phyloP scores from a whole-genome alignment of 1,140 invertebrate species.

The Tetragnatha versicolor region DNA sequence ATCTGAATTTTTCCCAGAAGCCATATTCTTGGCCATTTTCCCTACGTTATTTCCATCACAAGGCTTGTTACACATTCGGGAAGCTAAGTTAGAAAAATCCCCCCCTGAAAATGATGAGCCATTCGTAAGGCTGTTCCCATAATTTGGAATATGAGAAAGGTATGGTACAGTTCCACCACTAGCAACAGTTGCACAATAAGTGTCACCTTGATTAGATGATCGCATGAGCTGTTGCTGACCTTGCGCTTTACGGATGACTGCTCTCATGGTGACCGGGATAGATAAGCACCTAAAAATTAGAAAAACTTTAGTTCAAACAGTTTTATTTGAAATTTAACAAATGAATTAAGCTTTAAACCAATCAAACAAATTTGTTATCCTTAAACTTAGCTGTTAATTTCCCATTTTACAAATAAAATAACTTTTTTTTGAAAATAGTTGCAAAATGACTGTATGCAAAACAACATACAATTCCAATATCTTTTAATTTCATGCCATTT shows the following conservation, averaged over 20 bases:
- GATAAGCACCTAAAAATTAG: constrained; percentile 79
- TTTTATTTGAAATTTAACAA: too few relatives aligned
- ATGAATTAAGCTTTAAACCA: too few relatives aligned
- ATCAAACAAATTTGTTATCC: too few relatives aligned
- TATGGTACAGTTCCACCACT: constrained; percentile 39
- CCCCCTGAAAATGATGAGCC: constrained; percentile 51
- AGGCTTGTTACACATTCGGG: constrained; percentile 52
- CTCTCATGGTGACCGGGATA: constrained; percentile 85
- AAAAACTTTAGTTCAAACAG: too few relatives aligned
- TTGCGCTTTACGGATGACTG: constrained; percentile 72
- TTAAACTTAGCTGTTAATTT: too few relatives aligned
- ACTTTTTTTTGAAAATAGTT: too few relatives aligned
- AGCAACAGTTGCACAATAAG: constrained; percentile 42
- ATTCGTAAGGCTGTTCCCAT: constrained; percentile 53
- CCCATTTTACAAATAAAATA: too few relatives aligned
- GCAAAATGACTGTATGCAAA: too few relatives aligned
- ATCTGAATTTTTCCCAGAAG: constrained; percentile 27
- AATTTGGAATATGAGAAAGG: constrained; percentile 51
- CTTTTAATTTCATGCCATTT: too few relatives aligned
- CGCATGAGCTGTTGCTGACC: constrained; percentile 56
- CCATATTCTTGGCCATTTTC: constrained; percentile 31
- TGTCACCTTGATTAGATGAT: constrained; percentile 59
- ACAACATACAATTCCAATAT: too few relatives aligned
- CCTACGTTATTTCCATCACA: constrained; percentile 6
- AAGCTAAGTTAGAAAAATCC: constrained; percentile 53